Conservation (phyloP, 1,140 invertebrate genomes). For the Kradibia gibbosae region DNA sequence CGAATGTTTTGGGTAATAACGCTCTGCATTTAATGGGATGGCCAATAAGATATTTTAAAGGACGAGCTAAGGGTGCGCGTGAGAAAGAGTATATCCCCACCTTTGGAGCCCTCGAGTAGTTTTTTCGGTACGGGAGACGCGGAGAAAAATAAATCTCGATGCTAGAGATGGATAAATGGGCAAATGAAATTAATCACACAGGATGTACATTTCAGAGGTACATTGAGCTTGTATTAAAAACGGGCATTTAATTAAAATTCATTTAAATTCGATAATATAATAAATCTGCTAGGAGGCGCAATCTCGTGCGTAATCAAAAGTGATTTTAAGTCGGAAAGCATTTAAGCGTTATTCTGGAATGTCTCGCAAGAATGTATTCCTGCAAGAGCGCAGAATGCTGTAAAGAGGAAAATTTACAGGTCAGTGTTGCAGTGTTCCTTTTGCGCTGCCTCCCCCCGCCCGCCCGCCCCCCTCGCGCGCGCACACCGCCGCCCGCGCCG, state of each 20-base stretch:
- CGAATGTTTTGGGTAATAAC: background rate
- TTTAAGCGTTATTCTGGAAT: constrained; percentile 32
- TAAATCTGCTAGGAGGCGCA: constrained; percentile 29
- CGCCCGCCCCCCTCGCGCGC: background rate
- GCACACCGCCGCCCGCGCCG: background rate
- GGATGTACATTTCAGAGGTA: background rate
- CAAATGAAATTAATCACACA: background rate
- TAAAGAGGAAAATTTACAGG: constrained; percentile 48
- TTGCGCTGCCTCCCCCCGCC: too few species aligned
- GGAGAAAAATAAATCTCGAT: too few species aligned
- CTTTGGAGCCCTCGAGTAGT: too few species aligned
- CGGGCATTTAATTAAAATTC: constrained; percentile 25
- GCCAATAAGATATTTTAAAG: too few species aligned
- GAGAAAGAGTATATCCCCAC: too few species aligned
- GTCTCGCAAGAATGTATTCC: background rate
- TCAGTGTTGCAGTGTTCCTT: background rate
- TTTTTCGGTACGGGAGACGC: too few species aligned
- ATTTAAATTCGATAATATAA: constrained; percentile 18
- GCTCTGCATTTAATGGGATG: too few species aligned
- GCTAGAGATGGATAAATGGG: too few species aligned
- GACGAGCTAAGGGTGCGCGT: too few species aligned
- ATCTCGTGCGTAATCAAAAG: constrained; percentile 31
- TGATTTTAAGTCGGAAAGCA: constrained; percentile 40
- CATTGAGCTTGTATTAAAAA: background rate
- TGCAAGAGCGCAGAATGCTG: background rate